A percentile compares a stretch with the other conserved stretches of the same genome.
Evolutionary conservation across 1,140 invertebrate genomes (phyloP).

Genomic region (Uloborus diversus): DNA sequence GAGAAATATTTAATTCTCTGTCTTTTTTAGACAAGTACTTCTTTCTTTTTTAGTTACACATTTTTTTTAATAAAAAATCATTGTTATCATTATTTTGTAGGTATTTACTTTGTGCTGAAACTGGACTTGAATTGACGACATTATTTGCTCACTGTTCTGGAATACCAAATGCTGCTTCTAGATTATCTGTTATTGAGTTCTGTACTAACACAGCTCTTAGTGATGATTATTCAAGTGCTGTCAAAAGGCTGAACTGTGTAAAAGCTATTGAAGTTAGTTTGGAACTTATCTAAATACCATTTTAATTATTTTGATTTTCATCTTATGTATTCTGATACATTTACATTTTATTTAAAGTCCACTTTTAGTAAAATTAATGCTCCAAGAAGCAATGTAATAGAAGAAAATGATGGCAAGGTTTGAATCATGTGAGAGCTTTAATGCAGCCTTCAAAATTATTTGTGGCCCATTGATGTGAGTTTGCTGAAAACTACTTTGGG

Average conservation of each 20-base stretch:
- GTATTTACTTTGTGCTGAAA: slow-evolving; percentile 60
- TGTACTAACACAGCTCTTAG: slow-evolving; percentile 7
- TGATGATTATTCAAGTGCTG: slow-evolving; percentile 34
- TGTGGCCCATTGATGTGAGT: too few relatives aligned
- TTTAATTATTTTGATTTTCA: neutral
- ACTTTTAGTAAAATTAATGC: too few relatives aligned
- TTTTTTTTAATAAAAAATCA: too few relatives aligned
- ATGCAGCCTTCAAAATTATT: too few relatives aligned
- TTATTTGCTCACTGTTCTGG: slow-evolving; percentile 15
- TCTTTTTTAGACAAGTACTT: too few relatives aligned
- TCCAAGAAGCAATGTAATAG: too few relatives aligned
- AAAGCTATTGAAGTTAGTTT: slow-evolving; percentile 45
- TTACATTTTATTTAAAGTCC: too few relatives aligned
- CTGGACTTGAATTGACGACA: slow-evolving; percentile 35
- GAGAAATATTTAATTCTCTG: too few relatives aligned
- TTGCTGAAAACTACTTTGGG: too few relatives aligned
- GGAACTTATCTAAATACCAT: neutral
- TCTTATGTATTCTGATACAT: neutral
- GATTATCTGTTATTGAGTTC: slow-evolving; percentile 44
- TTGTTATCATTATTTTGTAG: slow-evolving; percentile 44
- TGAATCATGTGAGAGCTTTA: too few relatives aligned
- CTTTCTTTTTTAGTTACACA: too few relatives aligned
- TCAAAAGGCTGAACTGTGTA: slow-evolving; percentile 28
- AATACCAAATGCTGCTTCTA: neutral
- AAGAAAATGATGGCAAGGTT: too few relatives aligned